Evolutionary conservation across 2,888 invertebrate genomes (phyloP), one percentile per base, ranked within the genome.

Genomic region (Phaedon cochleariae): DNA sequence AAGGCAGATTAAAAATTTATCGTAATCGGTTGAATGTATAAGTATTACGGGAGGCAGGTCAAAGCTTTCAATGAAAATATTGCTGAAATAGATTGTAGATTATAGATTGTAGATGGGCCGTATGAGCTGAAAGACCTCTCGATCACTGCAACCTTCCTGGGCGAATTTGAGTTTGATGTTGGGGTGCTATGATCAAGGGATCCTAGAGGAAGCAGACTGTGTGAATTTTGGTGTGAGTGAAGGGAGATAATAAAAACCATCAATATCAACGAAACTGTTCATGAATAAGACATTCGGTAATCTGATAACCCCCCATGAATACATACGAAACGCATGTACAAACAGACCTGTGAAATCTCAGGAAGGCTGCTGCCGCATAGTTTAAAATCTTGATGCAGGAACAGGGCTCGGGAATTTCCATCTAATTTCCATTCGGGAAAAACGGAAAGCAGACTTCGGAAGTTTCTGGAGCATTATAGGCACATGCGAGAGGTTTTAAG

Each of bases 401-500:
- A 58, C 53, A 34, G 61, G 61, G 65, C 62, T 62, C 53, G 57
- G 48, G 61, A 59, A 61, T 58, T 58, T 58, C 53, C 61, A 61
- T 65, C 57, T 57, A 62, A 62, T 58, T 58, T 58, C 53, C 61
- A 61, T 65, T 52, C 57, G 58, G 58, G 62, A 61, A 65, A 65
- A 65, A 65, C 65, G 58, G 58, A 65, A 58, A 34, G 46, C 61
- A 34, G 57, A 45, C 60, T 61, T 57, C 61, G 41, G 52, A 29
- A 57, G 34, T 58, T 61, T 37, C 61, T 29, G 41, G 41, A 52
- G 46, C 52, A 65, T 65, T 58, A 53, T 20, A 51, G 21, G 51
- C 51, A 62, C 62, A 65, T 49, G 65, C 37, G 58, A 53, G 37
- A 49, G 58, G 58, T 65, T 61, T 58, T 58, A 55, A 55, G 54